Evolutionary conservation across 1,140 invertebrate genomes (phyloP), one percentile per base, ranked within the genome.

Genomic region (Ceratina japonica): DNA sequence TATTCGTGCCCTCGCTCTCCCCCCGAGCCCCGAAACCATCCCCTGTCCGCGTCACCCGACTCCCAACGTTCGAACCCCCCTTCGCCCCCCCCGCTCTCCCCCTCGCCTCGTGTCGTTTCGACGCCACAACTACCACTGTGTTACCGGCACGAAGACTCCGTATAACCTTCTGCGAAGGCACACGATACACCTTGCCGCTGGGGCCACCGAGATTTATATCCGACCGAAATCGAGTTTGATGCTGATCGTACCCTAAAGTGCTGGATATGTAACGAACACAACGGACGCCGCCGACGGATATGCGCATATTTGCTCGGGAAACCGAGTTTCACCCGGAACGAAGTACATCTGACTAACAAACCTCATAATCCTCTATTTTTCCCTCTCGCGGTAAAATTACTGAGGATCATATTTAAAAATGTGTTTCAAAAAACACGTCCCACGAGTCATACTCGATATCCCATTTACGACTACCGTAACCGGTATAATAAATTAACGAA

Each of bases 181-280:
- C 37, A 76, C 87, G 85, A 87, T 86, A 89, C 86, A 89, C 83
- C 83, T 85, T 84, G 80, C 80, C 83, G 80, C 79, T 82, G 81
- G 79, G 76, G 79, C 64, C 79, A 80, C 66, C 79, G 73, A 89
- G 88, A 90, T 90, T 88, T 90, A 90, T 90, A 89, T 82, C 72
- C 84, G 73, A 63, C 75, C 87, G 80, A 85, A 85, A 88, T 89
- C 88, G 87, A 89, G 88, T 89, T 86, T 88, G 86, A 88, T 89
- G 73, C 83, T 83, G 83, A 84, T 84, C 77, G 81, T 73, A 84
- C 37, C 56, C 78, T 80, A 83, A 84, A 79, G 63, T 65, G 66
- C 52, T 18, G 62, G 76, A 65, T 79, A 58, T 65, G 5, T 44
- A 44, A 79, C 52, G 70, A 31, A 65, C 51, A 44, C 51, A 16